phyloP scores from a whole-genome alignment of 2,888 invertebrate species.

The Pheosia gnoma region DNA sequence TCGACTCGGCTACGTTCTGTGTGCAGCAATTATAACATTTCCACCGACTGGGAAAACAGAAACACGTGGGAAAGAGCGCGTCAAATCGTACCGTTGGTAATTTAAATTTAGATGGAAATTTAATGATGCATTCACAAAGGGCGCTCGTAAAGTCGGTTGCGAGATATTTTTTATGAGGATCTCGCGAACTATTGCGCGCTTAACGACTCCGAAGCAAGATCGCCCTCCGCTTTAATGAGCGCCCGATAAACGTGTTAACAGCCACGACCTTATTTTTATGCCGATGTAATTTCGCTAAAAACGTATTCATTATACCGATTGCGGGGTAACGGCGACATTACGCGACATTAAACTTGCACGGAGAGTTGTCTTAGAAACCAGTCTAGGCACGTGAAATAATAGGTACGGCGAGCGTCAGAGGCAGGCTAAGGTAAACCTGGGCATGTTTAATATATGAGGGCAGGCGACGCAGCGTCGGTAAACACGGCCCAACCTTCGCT shows the following conservation, averaged over 20 bases:
- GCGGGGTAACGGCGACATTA: conserved; percentile 56
- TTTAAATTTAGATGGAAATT: conserved; percentile 85
- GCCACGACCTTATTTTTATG: conserved; percentile 83
- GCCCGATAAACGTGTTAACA: conserved; percentile 84
- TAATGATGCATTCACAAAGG: conserved; percentile 84
- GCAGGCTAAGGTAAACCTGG: conserved; percentile 68
- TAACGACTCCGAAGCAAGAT: conserved; percentile 84
- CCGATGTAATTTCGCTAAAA: conserved; percentile 81
- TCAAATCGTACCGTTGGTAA: conserved; percentile 79
- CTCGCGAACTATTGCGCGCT: conserved; percentile 85
- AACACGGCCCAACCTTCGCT: conserved; percentile 78
- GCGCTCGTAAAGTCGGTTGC: conserved; percentile 83
- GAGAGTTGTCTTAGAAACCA: conserved; percentile 43
- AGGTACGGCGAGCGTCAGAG: conserved; percentile 44
- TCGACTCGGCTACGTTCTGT: conserved; percentile 79
- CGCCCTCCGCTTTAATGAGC: conserved; percentile 83
- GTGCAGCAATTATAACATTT: conserved; percentile 84
- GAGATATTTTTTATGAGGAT: conserved; percentile 84
- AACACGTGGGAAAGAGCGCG: conserved; percentile 79
- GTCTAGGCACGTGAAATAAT: conserved; percentile 39
- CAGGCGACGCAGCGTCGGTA: conserved; percentile 79
- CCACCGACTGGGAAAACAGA: conserved; percentile 83
- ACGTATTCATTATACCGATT: conserved; percentile 78
- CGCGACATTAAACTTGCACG: conserved; percentile 49
- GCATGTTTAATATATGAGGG: conserved; percentile 83